These are phyloP conservation scores for Pollenia griseotomentosa DNA, from an alignment of 2,888 invertebrate species.

Conservation along the genomic window DNA sequence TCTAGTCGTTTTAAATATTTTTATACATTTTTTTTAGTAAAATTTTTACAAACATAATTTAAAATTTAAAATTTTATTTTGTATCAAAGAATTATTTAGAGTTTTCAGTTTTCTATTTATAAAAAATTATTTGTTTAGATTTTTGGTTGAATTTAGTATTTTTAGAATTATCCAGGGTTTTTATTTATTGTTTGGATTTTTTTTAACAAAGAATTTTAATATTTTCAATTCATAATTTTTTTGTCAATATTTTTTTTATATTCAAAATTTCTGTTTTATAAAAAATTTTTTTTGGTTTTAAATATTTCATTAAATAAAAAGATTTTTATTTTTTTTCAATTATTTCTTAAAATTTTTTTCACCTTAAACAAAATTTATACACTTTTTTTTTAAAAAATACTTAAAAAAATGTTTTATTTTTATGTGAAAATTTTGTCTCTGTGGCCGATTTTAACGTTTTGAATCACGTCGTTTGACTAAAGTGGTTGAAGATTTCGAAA, in stretches of 20 bases:
- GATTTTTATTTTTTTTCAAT: background rate
- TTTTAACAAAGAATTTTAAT: background rate
- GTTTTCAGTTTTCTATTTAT: background rate
- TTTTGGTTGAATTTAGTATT: background rate
- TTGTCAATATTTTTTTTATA: background rate
- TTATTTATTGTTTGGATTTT: background rate
- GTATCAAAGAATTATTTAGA: background rate
- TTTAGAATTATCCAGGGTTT: too few relatives aligned
- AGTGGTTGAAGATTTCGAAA: constrained; percentile 63
- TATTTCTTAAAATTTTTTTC: constrained; percentile 18
- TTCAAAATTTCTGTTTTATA: background rate
- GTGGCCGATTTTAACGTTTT: constrained; percentile 77
- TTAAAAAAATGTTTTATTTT: background rate
- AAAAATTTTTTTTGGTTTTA: background rate
- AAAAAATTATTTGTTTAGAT: background rate
- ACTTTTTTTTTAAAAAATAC: background rate
- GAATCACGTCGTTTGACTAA: constrained; percentile 81
- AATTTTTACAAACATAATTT: background rate
- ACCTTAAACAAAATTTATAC: constrained; percentile 31
- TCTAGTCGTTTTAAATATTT: background rate
- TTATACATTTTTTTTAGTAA: background rate
- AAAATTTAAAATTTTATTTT: background rate
- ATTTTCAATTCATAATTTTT: background rate
- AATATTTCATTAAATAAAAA: background rate
- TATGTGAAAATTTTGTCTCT: background rate